These are phyloP conservation scores for Enteromius afrohamiltoni DNA, from an alignment of 2,797 vertebrate species.

Conservation along the genomic window DNA sequence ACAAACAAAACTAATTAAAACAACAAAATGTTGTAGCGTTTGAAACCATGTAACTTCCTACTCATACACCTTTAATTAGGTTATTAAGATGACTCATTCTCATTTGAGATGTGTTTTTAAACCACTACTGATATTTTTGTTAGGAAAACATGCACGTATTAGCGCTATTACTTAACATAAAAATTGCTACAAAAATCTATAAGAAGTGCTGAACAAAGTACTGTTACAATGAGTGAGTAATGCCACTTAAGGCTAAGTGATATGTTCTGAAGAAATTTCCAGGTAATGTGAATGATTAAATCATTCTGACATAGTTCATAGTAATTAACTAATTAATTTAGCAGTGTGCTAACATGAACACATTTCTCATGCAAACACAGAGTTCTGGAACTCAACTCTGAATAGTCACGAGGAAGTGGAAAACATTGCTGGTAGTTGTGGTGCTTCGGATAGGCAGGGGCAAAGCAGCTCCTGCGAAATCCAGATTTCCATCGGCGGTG, in stretches of 20 bases:
- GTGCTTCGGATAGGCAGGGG: conserved; percentile 53
- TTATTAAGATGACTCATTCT: neutral
- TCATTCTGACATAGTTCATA: neutral
- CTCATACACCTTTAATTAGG: neutral
- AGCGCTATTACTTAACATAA: no score
- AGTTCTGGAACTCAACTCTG: conserved; percentile 89
- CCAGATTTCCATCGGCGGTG: conserved; percentile 75
- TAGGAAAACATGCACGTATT: neutral
- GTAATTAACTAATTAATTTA: neutral
- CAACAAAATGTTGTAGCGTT: neutral
- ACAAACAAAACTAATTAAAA: no score
- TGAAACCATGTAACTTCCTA: neutral
- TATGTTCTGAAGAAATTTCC: neutral
- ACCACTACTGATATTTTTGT: neutral
- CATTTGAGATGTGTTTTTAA: neutral
- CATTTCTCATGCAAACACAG: conserved; percentile 68
- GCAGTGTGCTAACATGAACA: conserved; percentile 15
- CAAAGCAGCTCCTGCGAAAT: conserved; percentile 79
- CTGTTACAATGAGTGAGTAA: neutral
- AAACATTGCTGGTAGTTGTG: neutral
- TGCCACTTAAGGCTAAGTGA: neutral
- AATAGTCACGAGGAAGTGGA: conserved; percentile 68
- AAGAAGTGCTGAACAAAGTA: neutral
- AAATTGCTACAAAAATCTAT: no score
- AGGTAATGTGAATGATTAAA: neutral